A percentile compares a stretch with the other conserved stretches of the same genome.
These are phyloP conservation scores for Drosophila nikananu DNA, from an alignment of 1,140 invertebrate species.

Conservation along the genomic window DNA sequence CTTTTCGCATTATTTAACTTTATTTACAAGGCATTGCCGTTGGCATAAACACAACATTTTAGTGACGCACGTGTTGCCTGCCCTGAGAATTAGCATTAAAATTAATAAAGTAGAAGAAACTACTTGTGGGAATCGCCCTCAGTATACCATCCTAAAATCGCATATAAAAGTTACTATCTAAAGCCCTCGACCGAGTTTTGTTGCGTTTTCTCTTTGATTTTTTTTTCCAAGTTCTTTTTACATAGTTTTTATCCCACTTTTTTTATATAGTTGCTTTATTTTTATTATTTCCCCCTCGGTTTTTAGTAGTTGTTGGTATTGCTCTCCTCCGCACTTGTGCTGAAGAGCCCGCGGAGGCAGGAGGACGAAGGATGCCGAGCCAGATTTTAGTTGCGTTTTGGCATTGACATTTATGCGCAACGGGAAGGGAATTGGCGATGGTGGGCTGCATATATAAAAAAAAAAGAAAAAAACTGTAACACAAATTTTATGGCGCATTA, in stretches of 20 bases:
- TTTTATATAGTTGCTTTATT: conserved; percentile 37
- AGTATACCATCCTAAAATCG: conserved; percentile 4
- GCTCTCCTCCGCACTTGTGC: conserved; percentile 16
- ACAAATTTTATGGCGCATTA: conserved; percentile 47
- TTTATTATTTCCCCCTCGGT: conserved; percentile 12
- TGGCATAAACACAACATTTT: conserved; percentile 6
- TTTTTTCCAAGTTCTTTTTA: conserved; percentile 25
- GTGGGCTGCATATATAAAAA: not conserved
- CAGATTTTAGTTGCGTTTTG: conserved; percentile 49
- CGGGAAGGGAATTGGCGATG: conserved; percentile 14
- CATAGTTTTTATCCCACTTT: conserved; percentile 35
- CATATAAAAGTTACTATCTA: conserved; percentile 35
- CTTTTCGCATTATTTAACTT: not conserved
- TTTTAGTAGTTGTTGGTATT: conserved; percentile 18
- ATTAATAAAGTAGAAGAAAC: conserved; percentile 69
- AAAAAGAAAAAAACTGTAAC: conserved; percentile 21
- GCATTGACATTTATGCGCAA: conserved; percentile 57
- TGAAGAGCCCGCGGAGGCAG: conserved; percentile 18
- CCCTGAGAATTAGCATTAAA: conserved; percentile 58
- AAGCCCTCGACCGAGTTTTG: conserved; percentile 70
- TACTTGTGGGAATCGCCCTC: conserved; percentile 9
- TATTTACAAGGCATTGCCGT: not conserved
- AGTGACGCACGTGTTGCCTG: not conserved
- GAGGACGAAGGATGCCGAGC: not conserved
- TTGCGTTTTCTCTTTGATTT: conserved; percentile 51